Evolutionary conservation across 2,888 invertebrate genomes (phyloP), one percentile per base, ranked within the genome.

Genomic region (Slavum lentiscoides): DNA sequence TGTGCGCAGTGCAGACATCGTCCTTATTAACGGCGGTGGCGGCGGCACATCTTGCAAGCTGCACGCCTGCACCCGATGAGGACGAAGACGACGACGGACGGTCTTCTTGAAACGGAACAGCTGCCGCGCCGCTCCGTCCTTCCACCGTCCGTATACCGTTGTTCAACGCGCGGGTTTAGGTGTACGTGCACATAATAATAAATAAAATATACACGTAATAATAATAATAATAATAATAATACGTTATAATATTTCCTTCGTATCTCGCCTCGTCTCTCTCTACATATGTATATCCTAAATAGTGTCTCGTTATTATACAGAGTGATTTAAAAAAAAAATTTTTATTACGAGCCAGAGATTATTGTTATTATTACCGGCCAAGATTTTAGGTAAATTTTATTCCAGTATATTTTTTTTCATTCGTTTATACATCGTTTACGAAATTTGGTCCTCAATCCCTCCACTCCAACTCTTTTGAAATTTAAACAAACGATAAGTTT

Each of bases 31-130:
- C 73, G 61, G 49, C 70, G 23, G 61, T 23, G 61, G 19, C 43
- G 23, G 61, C 61, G 61, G 19, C 43, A 70, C 77, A 70, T 77
- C 77, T 70, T 62, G 77, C 77, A 77, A 77, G 77, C 77, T 70
- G 77, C 68, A 61, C 58, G 58, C 49, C 77, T 70, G 77, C 68
- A 61, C 58, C 67, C 49, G 68, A 30, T 69, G 74, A 7, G 62
- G 23, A 30, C 30, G 30, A 30, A 1, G 30, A 30, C 68, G 53
- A 21, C 77, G 74, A 7, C 74, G 23, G 30, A 11, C 59, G 62
- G 62, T 74, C 64, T 74, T 37, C 74, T 30, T 64, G 53, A 49
- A 3, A 17, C 66, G 21, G 64, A 74, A 66, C 74, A 66, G 74
- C 74, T 66, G 74, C 74, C 66, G 39, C 23, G 19, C 23, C 30